Evolutionary conservation across 37 sponge, comb jelly and placozoan species (phyloP).

Genomic region (Chondrilla cf. caribensis): DNA sequence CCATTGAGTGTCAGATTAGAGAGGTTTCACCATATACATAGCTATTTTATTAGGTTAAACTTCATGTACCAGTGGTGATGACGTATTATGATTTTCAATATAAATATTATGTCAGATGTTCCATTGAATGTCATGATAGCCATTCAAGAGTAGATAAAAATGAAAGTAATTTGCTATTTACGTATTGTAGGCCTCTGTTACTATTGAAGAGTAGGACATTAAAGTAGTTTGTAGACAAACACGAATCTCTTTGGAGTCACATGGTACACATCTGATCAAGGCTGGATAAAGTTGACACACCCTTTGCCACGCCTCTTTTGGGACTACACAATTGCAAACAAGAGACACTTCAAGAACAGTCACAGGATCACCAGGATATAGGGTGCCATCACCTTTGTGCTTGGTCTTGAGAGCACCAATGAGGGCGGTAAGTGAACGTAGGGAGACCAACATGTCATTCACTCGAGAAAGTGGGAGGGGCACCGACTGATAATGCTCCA

Average conservation of each 20-base stretch:
- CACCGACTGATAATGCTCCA: neutral
- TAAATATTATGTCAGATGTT: too few relatives aligned
- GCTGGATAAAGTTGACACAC: constrained; percentile 71
- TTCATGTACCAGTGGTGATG: too few relatives aligned
- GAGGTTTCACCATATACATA: too few relatives aligned
- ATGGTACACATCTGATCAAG: constrained; percentile 88
- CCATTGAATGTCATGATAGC: too few relatives aligned
- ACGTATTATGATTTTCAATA: too few relatives aligned
- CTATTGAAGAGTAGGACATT: constrained; percentile 35
- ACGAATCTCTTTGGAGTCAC: constrained; percentile 71
- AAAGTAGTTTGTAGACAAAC: constrained; percentile 46
- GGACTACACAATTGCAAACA: constrained; percentile 38
- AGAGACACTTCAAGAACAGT: neutral
- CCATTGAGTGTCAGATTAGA: too few relatives aligned
- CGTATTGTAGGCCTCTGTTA: neutral
- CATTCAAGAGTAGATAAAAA: too few relatives aligned
- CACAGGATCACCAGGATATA: neutral
- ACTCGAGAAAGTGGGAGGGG: constrained; percentile 1
- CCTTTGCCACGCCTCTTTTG: constrained; percentile 61
- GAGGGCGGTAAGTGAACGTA: constrained; percentile 1
- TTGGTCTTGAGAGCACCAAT: neutral
- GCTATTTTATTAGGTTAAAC: too few relatives aligned
- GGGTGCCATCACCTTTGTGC: constrained; percentile 11
- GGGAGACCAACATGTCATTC: neutral
- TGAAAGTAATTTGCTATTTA: too few relatives aligned